phyloP scores from a whole-genome alignment of 1,140 invertebrate genomes.

The Drosophila serrata region DNA sequence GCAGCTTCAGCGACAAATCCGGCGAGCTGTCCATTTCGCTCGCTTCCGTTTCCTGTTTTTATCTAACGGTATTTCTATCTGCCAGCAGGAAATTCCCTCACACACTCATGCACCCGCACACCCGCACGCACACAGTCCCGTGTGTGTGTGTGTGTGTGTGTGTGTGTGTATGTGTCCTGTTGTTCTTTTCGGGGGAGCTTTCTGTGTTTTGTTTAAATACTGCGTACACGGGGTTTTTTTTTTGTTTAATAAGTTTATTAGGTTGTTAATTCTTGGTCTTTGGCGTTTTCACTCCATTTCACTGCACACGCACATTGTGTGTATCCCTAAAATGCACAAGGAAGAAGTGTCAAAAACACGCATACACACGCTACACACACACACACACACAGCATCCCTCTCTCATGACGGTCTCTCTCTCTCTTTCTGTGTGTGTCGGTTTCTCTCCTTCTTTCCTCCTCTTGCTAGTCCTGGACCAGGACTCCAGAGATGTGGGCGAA shows the following conservation, averaged over 20 bases:
- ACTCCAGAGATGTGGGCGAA: conserved; percentile 20
- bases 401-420: conserved; percentile 9
- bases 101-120: conserved; percentile 12
- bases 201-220: neutral
- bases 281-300: conserved; percentile 41
- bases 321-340: conserved; percentile 59
- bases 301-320: conserved; percentile 57
- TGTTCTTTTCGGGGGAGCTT: neutral
- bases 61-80: conserved; percentile 8
- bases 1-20: conserved; percentile 91
- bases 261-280: conserved; percentile 28
- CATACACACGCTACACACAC: conserved; percentile 26
- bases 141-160: conserved; percentile 4
- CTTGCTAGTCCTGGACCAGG: neutral
- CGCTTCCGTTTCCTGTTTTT: neutral
- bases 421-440: conserved; percentile 6
- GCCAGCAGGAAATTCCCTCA: conserved; percentile 13
- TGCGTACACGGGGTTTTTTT: neutral
- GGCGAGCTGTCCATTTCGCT: conserved; percentile 90
- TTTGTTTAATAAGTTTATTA: conserved; percentile 23
- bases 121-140: conserved; percentile 11
- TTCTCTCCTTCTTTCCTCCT: conserved; percentile 4
- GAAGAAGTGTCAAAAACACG: conserved; percentile 57
- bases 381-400: conserved; percentile 28
- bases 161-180: conserved; percentile 2